A percentile compares a stretch with the other conserved stretches of the same genome.
Evolutionary conservation across 1,140 invertebrate genomes (phyloP).

Genomic region (Orussus abietinus): DNA sequence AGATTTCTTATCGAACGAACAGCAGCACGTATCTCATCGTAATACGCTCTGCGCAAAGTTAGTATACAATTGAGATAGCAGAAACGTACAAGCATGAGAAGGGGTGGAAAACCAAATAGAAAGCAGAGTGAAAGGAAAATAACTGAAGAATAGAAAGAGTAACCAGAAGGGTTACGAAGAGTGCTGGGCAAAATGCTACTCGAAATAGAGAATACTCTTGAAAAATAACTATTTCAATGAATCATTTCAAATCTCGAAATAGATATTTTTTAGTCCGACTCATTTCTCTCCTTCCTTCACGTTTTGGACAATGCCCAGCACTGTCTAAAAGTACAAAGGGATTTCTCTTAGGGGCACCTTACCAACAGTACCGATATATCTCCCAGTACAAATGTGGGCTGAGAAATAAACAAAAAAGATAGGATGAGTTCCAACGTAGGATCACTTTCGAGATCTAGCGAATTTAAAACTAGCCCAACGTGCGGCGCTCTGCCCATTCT

Average conservation of each 20-base stretch:
- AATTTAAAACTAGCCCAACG: no score
- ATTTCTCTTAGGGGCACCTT: constrained; percentile 42
- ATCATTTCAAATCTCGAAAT: no score
- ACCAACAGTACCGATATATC: constrained; percentile 51
- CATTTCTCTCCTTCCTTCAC: no score
- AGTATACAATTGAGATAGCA: constrained; percentile 22
- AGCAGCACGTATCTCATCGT: no score
- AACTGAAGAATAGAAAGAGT: constrained; percentile 21
- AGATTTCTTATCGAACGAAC: no score
- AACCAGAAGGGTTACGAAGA: constrained; percentile 14
- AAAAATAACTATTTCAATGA: no score
- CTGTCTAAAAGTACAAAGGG: constrained; percentile 32
- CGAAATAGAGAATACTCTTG: neutral
- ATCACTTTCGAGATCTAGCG: no score
- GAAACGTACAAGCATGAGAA: constrained; percentile 21
- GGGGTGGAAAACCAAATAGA: constrained; percentile 14
- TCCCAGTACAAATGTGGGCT: constrained; percentile 50
- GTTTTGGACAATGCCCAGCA: no score
- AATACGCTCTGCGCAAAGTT: no score
- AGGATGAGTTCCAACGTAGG: constrained; percentile 32
- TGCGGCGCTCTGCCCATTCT: no score
- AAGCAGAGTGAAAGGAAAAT: constrained; percentile 15
- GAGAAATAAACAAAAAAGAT: constrained; percentile 37
- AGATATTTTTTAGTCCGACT: no score
- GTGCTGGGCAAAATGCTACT: neutral